A percentile compares a stretch with the other conserved stretches of the same genome.
Evolutionary conservation across 2,797 vertebrate species (phyloP).

Genomic region (Labroides dimidiatus): DNA sequence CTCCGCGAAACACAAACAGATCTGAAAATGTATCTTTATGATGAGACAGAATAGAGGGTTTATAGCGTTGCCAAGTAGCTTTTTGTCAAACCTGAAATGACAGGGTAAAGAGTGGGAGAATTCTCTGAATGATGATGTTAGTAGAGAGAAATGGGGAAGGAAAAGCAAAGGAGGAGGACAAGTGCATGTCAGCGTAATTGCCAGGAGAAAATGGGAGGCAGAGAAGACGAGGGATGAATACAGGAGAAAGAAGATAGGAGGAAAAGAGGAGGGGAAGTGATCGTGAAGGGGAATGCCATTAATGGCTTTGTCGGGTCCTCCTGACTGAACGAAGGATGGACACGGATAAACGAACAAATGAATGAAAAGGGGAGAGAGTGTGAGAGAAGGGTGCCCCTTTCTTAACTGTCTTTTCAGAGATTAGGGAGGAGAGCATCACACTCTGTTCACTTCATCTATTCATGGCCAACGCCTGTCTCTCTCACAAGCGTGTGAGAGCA

Average conservation of each 20-base stretch:
- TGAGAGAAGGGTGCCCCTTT: constrained; percentile 80
- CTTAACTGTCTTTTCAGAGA: constrained; percentile 78
- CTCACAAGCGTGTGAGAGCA: constrained; percentile 51
- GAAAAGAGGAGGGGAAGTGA: constrained; percentile 70
- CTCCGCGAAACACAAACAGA: neutral
- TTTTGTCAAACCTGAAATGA: constrained; percentile 40
- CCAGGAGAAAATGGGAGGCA: constrained; percentile 66
- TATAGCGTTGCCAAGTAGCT: constrained; percentile 18
- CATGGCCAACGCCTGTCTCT: constrained; percentile 70
- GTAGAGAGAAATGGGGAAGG: constrained; percentile 21
- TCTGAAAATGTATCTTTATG: fast-evolving
- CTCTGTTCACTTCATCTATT: constrained; percentile 74
- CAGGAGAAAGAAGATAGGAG: constrained; percentile 63
- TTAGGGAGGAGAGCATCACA: constrained; percentile 76
- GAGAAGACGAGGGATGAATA: constrained; percentile 70
- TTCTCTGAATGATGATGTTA: constrained; percentile 67
- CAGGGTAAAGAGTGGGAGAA: constrained; percentile 40
- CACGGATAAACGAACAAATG: constrained; percentile 74
- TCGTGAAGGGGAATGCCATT: constrained; percentile 79
- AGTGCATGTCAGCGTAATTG: constrained; percentile 68
- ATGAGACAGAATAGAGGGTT: constrained; percentile 2
- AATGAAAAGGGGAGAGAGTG: constrained; percentile 72
- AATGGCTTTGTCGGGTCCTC: constrained; percentile 73
- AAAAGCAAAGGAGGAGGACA: constrained; percentile 53
- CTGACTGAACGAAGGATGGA: constrained; percentile 73